A percentile compares a stretch with the other conserved stretches of the same genome.
phyloP scores from a whole-genome alignment of 1,140 invertebrate species.

The Papilio polyxenes region DNA sequence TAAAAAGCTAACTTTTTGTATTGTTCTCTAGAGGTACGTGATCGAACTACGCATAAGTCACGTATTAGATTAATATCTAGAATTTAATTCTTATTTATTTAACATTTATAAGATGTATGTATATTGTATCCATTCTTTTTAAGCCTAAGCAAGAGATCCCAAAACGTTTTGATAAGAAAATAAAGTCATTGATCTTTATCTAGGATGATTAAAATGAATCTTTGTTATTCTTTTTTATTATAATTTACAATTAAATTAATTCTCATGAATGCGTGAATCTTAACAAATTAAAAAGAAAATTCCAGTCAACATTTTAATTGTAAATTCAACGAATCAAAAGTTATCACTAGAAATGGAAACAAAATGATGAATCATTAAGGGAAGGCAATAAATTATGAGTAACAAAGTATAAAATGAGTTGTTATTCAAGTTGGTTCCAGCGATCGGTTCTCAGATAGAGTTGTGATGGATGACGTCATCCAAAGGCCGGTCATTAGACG shows the following conservation, averaged over 20 bases:
- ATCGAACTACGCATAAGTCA: neutral
- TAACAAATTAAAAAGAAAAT: neutral
- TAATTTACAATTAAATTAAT: neutral
- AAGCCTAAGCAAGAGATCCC: too few relatives aligned
- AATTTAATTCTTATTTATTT: neutral
- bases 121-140: neutral
- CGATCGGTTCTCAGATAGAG: conserved; percentile 14
- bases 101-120: neutral
- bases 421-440: conserved; percentile 10
- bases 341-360: neutral
- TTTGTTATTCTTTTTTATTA: neutral
- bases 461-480: conserved; percentile 20
- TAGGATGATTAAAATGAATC: too few relatives aligned
- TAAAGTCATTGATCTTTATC: too few relatives aligned
- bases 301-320: neutral
- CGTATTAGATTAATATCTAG: neutral
- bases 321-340: neutral
- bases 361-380: conserved; percentile 4
- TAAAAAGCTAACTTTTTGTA: conserved; percentile 23
- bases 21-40: conserved; percentile 9
- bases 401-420: conserved; percentile 18
- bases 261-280: neutral
- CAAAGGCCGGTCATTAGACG: conserved; percentile 29
- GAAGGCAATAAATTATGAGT: conserved; percentile 20
- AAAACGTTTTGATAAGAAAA: too few relatives aligned